Conservation (phyloP, 2,113 vertebrate species). For the Saimiri boliviensis region DNA sequence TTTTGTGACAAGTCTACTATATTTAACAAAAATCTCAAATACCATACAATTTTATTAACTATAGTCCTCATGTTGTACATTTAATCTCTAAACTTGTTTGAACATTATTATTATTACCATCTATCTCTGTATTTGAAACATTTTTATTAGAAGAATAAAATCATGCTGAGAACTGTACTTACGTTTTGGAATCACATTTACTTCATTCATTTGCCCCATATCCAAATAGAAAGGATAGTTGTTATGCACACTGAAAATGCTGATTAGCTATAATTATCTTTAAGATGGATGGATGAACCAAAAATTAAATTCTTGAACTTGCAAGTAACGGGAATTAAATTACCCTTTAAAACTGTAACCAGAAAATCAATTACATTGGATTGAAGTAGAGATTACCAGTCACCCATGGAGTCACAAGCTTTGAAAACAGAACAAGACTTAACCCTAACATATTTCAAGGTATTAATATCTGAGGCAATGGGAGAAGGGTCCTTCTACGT, state of each 20-base stretch:
- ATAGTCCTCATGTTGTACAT: neutral
- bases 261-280: slow-evolving; percentile 58
- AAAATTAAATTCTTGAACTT: slow-evolving; percentile 65
- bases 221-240: slow-evolving; percentile 20
- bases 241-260: slow-evolving; percentile 38
- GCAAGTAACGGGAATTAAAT: slow-evolving; percentile 55
- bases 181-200: neutral
- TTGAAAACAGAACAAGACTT: neutral
- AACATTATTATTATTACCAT: neutral
- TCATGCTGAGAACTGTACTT: neutral
- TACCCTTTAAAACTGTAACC: slow-evolving; percentile 53
- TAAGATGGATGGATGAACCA: slow-evolving; percentile 55
- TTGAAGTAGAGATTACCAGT: neutral
- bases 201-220: neutral
- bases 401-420: neutral
- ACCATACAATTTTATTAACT: neutral
- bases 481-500: neutral
- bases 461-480: neutral
- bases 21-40: neutral
- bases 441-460: neutral
- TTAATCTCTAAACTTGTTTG: neutral
- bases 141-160: slow-evolving; percentile 14
- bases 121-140: neutral
- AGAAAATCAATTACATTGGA: slow-evolving; percentile 54
- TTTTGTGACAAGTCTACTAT: neutral